Percentiles rank a stretch among this genome's conserved stretches.
Conservation (phyloP, 2,797 vertebrate genomes). For the Cirrhinus molitorella region DNA sequence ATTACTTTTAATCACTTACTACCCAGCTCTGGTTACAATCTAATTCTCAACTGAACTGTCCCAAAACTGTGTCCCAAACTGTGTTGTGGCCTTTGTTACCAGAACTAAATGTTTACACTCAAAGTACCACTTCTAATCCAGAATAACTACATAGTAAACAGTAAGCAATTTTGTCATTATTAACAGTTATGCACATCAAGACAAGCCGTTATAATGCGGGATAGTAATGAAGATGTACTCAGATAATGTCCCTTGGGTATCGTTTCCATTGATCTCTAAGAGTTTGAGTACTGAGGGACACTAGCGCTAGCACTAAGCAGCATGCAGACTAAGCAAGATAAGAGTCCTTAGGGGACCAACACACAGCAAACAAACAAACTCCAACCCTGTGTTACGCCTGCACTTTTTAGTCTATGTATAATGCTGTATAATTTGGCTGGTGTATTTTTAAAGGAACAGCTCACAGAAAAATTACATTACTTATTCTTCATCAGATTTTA, state of each 20-base stretch:
- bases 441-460: neutral
- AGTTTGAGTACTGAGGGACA: neutral
- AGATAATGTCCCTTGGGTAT: neutral
- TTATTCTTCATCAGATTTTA: neutral
- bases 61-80: neutral
- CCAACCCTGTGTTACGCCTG: neutral
- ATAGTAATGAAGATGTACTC: constrained; percentile 16
- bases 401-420: neutral
- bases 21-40: neutral
- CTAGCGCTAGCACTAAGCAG: constrained; percentile 11
- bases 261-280: neutral
- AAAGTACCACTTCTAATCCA: neutral
- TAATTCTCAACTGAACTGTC: neutral
- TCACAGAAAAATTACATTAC: neutral
- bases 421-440: neutral
- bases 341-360: neutral
- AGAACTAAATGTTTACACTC: neutral
- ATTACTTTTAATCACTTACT: too few relatives aligned
- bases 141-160: neutral
- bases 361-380: constrained; percentile 32
- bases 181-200: neutral
- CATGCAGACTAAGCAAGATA: constrained; percentile 11
- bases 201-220: neutral
- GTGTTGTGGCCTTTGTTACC: neutral
- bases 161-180: constrained; percentile 2